A percentile compares a stretch with the other conserved stretches of the same genome.
These are phyloP conservation scores for Pseudococcus viburni DNA, from an alignment of 2,888 invertebrate genomes.

Conservation along the genomic window DNA sequence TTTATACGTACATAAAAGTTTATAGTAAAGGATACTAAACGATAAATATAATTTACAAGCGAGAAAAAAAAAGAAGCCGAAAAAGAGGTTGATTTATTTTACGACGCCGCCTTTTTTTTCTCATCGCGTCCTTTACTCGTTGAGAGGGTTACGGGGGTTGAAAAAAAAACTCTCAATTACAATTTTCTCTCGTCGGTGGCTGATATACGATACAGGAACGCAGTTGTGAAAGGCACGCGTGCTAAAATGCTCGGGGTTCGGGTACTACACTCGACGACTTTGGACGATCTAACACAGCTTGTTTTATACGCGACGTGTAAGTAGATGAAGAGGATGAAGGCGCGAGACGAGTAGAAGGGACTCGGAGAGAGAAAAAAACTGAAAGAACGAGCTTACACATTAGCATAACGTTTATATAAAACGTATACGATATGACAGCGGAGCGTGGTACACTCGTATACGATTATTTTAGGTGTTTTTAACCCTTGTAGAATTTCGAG, in stretches of 20 bases:
- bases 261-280: not conserved
- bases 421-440: constrained; percentile 4
- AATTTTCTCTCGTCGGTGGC: constrained; percentile 1
- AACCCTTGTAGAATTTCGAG: constrained; percentile 40
- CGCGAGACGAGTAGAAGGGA: not conserved
- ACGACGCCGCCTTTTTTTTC: not conserved
- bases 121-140: not conserved
- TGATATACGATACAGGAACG: not conserved
- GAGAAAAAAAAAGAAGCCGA: not conserved
- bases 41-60: constrained; percentile 45
- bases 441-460: constrained; percentile 10
- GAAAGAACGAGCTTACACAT: constrained; percentile 30
- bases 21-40: constrained; percentile 26
- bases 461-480: constrained; percentile 47
- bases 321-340: not conserved
- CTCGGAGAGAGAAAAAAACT: not conserved
- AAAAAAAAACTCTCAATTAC: constrained; percentile 21
- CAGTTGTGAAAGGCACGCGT: constrained; percentile 23
- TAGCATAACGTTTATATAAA: constrained; percentile 29
- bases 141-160: not conserved
- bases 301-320: constrained; percentile 14
- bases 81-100: constrained; percentile 42
- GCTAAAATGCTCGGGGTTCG: not conserved
- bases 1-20: constrained; percentile 18
- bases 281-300: constrained; percentile 33